Conservation (phyloP, 2,888 invertebrate genomes). For the Drosophila birchii region DNA sequence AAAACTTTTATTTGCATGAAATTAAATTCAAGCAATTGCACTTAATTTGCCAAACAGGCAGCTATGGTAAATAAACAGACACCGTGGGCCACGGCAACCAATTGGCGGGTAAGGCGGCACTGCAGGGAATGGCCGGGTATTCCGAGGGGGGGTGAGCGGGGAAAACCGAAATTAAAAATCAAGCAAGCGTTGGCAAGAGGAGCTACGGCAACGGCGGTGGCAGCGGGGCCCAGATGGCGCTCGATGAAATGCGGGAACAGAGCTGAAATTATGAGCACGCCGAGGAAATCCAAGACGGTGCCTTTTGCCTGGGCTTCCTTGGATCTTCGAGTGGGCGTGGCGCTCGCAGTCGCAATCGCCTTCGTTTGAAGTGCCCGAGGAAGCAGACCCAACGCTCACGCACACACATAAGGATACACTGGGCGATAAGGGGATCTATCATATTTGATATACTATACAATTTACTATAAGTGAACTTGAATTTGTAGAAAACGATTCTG, state of each 20-base stretch:
- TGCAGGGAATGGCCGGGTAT: background rate
- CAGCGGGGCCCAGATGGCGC: conserved; percentile 1
- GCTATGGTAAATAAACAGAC: conserved; percentile 76
- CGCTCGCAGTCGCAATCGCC: conserved; percentile 52
- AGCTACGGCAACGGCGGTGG: conserved; percentile 2
- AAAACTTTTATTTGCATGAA: conserved; percentile 84
- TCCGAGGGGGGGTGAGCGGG: conserved; percentile 17
- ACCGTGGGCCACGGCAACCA: conserved; percentile 31
- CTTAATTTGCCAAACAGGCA: conserved; percentile 80
- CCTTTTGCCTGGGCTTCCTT: conserved; percentile 10
- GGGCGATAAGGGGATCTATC: background rate
- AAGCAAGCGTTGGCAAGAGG: conserved; percentile 60
- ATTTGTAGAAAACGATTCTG: background rate
- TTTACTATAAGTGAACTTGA: too few relatives aligned
- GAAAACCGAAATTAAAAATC: conserved; percentile 76
- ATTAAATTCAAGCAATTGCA: conserved; percentile 84
- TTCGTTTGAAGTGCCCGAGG: conserved; percentile 73
- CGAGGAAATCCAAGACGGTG: conserved; percentile 65
- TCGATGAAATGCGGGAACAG: conserved; percentile 41
- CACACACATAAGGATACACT: conserved; percentile 22
- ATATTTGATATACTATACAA: background rate
- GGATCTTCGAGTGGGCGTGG: conserved; percentile 63
- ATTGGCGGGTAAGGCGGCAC: conserved; percentile 4
- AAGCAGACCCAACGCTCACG: conserved; percentile 31
- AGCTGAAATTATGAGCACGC: conserved; percentile 69